A percentile compares a stretch with the other conserved stretches of the same genome.
phyloP scores from a whole-genome alignment of 2,888 invertebrate genomes.

The Linyphia triangularis region DNA sequence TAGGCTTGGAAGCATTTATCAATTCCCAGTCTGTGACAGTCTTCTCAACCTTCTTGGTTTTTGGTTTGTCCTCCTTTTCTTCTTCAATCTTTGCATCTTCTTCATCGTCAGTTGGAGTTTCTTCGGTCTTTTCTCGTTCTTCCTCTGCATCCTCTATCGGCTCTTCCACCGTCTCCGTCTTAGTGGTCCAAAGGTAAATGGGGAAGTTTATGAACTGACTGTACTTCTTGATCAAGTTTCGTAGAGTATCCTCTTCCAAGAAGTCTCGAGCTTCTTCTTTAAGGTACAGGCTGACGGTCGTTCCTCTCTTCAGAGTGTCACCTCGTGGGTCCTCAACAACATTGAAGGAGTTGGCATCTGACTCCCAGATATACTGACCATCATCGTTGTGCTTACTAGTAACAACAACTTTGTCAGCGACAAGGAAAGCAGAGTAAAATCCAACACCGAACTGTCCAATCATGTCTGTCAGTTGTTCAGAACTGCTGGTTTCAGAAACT shows the following conservation, averaged over 20 bases:
- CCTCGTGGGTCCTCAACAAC: constrained; percentile 97
- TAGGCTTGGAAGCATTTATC: constrained; percentile 97
- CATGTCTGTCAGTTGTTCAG: constrained; percentile 94
- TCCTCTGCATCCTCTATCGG: constrained; percentile 83
- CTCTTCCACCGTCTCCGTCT: constrained; percentile 88
- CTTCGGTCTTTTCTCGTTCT: constrained; percentile 80
- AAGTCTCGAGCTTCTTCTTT: constrained; percentile 99
- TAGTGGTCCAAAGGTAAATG: constrained; percentile 94
- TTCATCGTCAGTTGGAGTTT: constrained; percentile 78
- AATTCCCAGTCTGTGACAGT: constrained; percentile 99
- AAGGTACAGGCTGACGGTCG: constrained; percentile 91
- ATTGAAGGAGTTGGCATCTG: constrained; percentile 93
- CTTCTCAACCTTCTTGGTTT: constrained; percentile 93
- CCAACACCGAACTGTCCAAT: constrained; percentile 99
- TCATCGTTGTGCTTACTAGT: constrained; percentile 97
- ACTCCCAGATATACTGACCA: constrained; percentile 98
- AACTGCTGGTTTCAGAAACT: constrained; percentile 85
- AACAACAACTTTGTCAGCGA: constrained; percentile 97
- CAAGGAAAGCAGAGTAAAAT: constrained; percentile 98
- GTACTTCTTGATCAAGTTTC: constrained; percentile 95
- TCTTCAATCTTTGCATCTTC: constrained; percentile 82
- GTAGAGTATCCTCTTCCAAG: constrained; percentile 93
- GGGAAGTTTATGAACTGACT: constrained; percentile 99
- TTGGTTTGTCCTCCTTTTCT: constrained; percentile 85
- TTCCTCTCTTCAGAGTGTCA: constrained; percentile 92